Evolutionary conservation across 2,797 vertebrate genomes (phyloP), one percentile per base, ranked within the genome.

Genomic region (Pseudochaenichthys georgianus): DNA sequence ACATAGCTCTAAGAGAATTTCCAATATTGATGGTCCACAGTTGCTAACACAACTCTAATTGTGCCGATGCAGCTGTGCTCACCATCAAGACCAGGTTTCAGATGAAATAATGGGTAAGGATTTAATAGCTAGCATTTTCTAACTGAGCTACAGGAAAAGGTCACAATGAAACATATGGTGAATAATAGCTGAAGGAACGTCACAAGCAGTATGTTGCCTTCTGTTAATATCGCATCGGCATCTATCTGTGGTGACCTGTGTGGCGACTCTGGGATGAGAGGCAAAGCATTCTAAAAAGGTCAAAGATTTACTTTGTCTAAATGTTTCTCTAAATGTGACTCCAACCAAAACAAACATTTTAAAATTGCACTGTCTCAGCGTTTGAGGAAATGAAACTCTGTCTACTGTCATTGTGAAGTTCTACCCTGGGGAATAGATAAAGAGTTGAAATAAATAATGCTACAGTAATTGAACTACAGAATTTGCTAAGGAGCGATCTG

Each of bases 221-320:
- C 66, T 83, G 61, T 83, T 86, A 86, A 87, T 86, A 87, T 91
- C 78, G 81, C 68, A 85, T 82, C 46, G 58, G 68, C 69, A 82
- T 77, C 57, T 68, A 82, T 89, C 63, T 62, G 88, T 78, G 77
- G 67, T 82, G 76, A 92, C 84, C 81, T 82, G 73, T 23, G 57
- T 57, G 70, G 83, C 71, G 75, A 88, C 85, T 73, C 65, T 51
- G 66, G 73, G 82, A 91, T 7, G 19, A 83, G 61, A 81, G 83
- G 64, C 77, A 89, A 88, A 87, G 72, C 60, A 86, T 91, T 92
- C 63, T 83, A 76, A 89, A 88, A 92, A 94, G 87, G 91, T 92
- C 93, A 94, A 83, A 75, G 61, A 89, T 90, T 90, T 86, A 87
- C 80, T 87, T 86, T 85, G 80, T 86, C 82, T 77, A 87, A 81